Percentiles rank a stretch among this genome's conserved stretches.
Conservation (phyloP, 2,113 vertebrate species). For the Nannobrachium achirus region DNA sequence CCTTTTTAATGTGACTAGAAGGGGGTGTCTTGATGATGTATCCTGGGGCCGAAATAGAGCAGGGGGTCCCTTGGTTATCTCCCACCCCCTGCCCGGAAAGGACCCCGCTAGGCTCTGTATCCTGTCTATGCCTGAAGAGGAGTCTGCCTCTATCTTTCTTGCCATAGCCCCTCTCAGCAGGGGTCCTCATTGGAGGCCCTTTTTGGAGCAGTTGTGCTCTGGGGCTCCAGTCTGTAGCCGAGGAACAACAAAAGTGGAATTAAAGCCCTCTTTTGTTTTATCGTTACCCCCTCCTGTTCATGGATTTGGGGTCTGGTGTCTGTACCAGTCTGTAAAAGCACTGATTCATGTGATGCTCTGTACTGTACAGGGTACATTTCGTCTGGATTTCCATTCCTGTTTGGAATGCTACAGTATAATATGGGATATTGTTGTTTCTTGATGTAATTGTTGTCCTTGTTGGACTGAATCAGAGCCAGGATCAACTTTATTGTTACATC, state of each 20-base stretch:
- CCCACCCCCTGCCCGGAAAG: slow-evolving; percentile 47
- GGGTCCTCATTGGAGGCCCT: slow-evolving; percentile 41
- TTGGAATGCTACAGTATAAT: not conserved
- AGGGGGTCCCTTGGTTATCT: slow-evolving; percentile 68
- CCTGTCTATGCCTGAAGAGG: slow-evolving; percentile 49
- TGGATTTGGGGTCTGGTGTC: slow-evolving; percentile 51
- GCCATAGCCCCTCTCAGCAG: slow-evolving; percentile 63
- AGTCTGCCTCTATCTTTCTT: slow-evolving; percentile 36
- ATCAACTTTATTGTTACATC: no score
- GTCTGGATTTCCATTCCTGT: not conserved
- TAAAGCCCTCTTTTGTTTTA: slow-evolving; percentile 67
- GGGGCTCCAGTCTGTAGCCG: slow-evolving; percentile 59
- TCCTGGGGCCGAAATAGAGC: slow-evolving; percentile 68
- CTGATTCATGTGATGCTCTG: slow-evolving; percentile 10
- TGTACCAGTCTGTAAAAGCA: slow-evolving; percentile 25
- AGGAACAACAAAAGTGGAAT: slow-evolving; percentile 64
- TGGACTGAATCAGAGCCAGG: no score
- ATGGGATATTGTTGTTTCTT: not conserved
- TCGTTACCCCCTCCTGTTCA: slow-evolving; percentile 16
- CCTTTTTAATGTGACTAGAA: slow-evolving; percentile 25
- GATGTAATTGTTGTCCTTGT: no score
- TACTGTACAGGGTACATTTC: no score
- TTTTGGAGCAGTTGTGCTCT: slow-evolving; percentile 42
- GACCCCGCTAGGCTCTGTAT: slow-evolving; percentile 34
- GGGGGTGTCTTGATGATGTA: slow-evolving; percentile 36